phyloP scores from a whole-genome alignment of 2,113 vertebrate species.

The Salminus brasiliensis region DNA sequence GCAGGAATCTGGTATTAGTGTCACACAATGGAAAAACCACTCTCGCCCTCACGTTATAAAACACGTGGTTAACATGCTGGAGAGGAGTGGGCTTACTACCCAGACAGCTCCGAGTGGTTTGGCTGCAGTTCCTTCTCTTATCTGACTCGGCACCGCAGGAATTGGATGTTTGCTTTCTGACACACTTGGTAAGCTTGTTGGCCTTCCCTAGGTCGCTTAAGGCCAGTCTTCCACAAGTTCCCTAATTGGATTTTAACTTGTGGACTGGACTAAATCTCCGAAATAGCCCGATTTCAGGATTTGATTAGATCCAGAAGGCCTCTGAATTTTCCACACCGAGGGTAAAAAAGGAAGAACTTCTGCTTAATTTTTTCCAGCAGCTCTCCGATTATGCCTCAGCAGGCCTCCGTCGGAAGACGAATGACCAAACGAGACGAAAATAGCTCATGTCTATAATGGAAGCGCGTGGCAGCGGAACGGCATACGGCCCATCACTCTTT shows the following conservation, averaged over 20 bases:
- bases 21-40: conserved; percentile 22
- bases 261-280: neutral
- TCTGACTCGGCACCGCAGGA: neutral
- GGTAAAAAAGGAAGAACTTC: neutral
- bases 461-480: neutral
- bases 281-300: conserved; percentile 3
- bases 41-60: conserved; percentile 20
- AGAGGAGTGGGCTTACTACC: neutral
- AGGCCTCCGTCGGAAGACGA: neutral
- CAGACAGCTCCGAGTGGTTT: neutral
- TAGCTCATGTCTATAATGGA: neutral
- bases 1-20: conserved; percentile 32
- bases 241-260: conserved; percentile 14
- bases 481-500: neutral
- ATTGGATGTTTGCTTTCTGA: neutral
- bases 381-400: neutral
- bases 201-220: neutral
- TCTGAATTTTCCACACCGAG: neutral
- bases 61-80: neutral
- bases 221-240: neutral
- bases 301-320: neutral
- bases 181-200: neutral
- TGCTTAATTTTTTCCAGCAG: neutral
- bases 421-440: neutral
- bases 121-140: neutral